A percentile compares a stretch with the other conserved stretches of the same genome.
phyloP scores from a whole-genome alignment of 2,797 vertebrate genomes.

The Halcyon chelicuti region DNA sequence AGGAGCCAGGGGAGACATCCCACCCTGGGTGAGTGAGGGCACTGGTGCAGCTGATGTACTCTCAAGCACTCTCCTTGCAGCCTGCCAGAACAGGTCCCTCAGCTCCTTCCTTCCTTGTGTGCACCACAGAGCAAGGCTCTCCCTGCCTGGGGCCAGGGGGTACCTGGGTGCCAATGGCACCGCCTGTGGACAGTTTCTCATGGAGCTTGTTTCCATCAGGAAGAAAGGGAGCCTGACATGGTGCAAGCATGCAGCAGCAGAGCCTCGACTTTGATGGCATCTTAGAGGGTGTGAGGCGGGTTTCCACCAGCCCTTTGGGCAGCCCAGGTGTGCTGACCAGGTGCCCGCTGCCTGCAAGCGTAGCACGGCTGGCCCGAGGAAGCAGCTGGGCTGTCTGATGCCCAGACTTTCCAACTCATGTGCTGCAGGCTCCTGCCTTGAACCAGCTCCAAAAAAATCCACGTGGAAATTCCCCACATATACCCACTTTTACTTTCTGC shows the following conservation, averaged over 20 bases:
- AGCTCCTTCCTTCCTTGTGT: not conserved
- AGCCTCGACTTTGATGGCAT: not conserved
- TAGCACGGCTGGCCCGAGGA: accelerated
- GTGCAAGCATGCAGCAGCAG: accelerated
- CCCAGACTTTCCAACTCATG: not conserved
- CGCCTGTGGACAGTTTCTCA: not conserved
- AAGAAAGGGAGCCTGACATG: not conserved
- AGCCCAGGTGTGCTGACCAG: not conserved
- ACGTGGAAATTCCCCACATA: not conserved
- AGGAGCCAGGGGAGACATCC: not conserved
- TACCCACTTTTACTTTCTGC: not conserved
- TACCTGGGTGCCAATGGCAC: accelerated
- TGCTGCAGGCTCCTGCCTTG: not conserved
- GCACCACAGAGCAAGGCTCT: not conserved
- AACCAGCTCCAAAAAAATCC: accelerated
- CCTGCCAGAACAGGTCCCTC: not conserved
- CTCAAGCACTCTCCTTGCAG: not conserved
- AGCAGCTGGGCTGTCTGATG: not conserved
- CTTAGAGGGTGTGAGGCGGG: accelerated
- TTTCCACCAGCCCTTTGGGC: not conserved
- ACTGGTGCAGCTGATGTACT: not conserved
- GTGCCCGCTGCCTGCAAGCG: not conserved
- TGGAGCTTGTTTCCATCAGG: not conserved
- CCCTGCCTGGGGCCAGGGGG: not conserved
- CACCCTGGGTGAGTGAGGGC: accelerated